These are phyloP conservation scores for Sphyrna mokarran DNA, from an alignment of 2,113 vertebrate genomes.

Conservation along the genomic window DNA sequence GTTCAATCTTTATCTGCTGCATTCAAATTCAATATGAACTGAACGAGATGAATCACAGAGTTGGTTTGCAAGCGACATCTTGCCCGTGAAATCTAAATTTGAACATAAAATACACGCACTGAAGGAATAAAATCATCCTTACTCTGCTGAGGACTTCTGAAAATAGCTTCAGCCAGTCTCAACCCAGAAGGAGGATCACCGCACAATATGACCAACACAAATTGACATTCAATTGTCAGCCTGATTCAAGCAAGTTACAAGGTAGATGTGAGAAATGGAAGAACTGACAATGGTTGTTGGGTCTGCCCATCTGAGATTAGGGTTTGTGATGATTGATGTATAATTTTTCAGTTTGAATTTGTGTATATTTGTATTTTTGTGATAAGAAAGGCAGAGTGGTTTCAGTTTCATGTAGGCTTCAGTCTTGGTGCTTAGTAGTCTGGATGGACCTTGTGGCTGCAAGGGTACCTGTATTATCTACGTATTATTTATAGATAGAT, in stretches of 20 bases:
- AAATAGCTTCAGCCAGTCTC: background rate
- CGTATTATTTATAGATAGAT: too few species aligned
- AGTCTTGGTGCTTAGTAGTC: too few species aligned
- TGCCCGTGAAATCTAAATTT: background rate
- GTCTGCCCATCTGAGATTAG: background rate
- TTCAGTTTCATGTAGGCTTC: too few species aligned
- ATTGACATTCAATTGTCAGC: slow-evolving; percentile 4
- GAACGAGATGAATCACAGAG: background rate
- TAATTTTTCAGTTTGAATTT: too few species aligned
- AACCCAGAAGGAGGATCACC: background rate
- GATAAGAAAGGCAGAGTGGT: too few species aligned
- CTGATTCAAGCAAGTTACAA: background rate
- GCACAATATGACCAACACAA: background rate
- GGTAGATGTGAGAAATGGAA: background rate
- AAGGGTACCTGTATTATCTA: too few species aligned
- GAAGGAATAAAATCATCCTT: background rate
- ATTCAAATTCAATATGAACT: slow-evolving; percentile 21
- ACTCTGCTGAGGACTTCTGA: background rate
- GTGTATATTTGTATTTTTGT: too few species aligned
- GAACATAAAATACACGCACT: background rate
- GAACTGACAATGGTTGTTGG: background rate
- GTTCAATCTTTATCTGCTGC: background rate
- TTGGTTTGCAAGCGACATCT: background rate
- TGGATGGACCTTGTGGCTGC: too few species aligned
- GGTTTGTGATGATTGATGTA: background rate